A percentile compares a stretch with the other conserved stretches of the same genome.
Evolutionary conservation across 2,888 invertebrate genomes (phyloP).

Genomic region (Mystacides longicornis): DNA sequence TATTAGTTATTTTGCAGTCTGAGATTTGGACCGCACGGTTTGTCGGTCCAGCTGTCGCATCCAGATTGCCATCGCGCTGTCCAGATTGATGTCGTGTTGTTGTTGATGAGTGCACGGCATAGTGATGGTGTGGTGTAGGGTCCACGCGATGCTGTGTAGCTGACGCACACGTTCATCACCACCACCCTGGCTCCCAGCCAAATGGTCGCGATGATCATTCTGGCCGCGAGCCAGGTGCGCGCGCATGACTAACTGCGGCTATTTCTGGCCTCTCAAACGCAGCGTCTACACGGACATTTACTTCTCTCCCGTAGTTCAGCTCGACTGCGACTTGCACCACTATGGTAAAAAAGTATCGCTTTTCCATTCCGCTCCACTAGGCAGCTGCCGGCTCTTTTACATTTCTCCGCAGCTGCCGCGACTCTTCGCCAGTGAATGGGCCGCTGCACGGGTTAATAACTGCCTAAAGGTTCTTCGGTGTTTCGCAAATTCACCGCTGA

Average conservation of each 20-base stretch:
- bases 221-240: slow-evolving; percentile 17
- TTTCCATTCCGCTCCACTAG: no score
- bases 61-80: not conserved
- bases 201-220: slow-evolving; percentile 19
- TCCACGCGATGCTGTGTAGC: slow-evolving; percentile 11
- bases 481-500: no score
- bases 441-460: no score
- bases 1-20: no score
- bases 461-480: no score
- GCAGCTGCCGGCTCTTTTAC: no score
- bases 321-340: not conserved
- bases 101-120: no score
- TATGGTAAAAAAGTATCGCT: not conserved
- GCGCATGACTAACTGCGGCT: slow-evolving; percentile 23
- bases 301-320: not conserved
- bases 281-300: not conserved
- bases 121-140: not conserved
- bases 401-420: no score
- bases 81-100: not conserved
- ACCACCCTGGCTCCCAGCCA: slow-evolving; percentile 22
- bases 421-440: no score
- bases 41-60: not conserved
- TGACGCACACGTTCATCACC: slow-evolving; percentile 19
- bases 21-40: no score
- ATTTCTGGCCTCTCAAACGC: slow-evolving; percentile 13